These are phyloP conservation scores for Natator depressus DNA, from an alignment of 2,113 vertebrate species.

Conservation along the genomic window DNA sequence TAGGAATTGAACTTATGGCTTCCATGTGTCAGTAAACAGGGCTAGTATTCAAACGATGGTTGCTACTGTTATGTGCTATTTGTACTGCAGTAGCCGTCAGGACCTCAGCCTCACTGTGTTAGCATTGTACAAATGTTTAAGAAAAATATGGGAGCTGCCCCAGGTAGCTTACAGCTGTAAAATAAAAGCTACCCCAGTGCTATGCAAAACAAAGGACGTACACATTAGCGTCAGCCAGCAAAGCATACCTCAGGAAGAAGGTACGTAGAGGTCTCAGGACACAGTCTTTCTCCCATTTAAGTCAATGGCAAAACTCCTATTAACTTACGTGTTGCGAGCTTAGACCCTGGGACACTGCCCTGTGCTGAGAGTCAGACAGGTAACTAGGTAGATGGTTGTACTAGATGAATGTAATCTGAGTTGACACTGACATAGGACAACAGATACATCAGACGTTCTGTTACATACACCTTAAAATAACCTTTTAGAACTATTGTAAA, in stretches of 20 bases:
- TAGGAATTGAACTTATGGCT: not conserved
- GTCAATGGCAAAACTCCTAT: not conserved
- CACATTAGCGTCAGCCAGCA: not conserved
- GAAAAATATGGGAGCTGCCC: not conserved
- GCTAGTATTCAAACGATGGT: not conserved
- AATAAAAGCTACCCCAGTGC: not conserved
- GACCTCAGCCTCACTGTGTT: not conserved
- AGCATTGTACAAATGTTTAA: not conserved
- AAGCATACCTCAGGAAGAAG: not conserved
- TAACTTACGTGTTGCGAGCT: not conserved
- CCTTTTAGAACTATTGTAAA: not conserved
- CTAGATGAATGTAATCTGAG: not conserved
- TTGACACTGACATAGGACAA: not conserved
- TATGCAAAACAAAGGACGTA: not conserved
- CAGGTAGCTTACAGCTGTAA: not conserved
- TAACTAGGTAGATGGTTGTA: not conserved
- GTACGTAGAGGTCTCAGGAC: not conserved
- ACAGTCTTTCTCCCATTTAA: not conserved
- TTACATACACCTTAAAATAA: not conserved
- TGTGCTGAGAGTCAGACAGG: not conserved
- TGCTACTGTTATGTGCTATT: not conserved
- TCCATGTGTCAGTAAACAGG: not conserved
- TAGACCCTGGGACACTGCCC: not conserved
- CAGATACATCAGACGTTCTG: not conserved
- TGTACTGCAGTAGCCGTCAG: not conserved